These are phyloP conservation scores for Bubalus kerabau DNA, from an alignment of 2,113 vertebrate genomes.

Conservation along the genomic window DNA sequence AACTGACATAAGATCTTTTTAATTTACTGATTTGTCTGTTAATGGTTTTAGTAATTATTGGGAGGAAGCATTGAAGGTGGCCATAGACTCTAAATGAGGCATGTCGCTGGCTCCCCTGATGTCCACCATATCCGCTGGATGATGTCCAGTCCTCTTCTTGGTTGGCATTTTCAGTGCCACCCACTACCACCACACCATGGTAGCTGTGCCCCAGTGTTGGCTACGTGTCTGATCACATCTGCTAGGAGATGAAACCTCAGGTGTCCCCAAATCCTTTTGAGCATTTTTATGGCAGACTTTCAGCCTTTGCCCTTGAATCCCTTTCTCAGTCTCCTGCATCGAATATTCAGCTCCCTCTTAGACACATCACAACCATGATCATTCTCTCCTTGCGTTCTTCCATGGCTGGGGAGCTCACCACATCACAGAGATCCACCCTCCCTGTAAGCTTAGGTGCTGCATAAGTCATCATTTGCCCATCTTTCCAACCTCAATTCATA, in stretches of 20 bases:
- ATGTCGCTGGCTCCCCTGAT: neutral
- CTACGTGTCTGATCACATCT: too few species aligned
- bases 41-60: constrained; percentile 37
- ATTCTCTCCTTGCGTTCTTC: neutral
- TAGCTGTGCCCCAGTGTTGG: accelerated
- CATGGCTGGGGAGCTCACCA: accelerated
- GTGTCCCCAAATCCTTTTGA: neutral
- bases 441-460: neutral
- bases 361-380: accelerated
- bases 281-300: neutral
- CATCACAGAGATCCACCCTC: accelerated
- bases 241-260: neutral
- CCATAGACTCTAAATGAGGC: constrained; percentile 56
- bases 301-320: neutral
- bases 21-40: neutral
- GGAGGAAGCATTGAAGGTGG: constrained; percentile 33
- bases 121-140: accelerated
- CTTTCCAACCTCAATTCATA: neutral
- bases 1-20: constrained; percentile 28
- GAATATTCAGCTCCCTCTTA: neutral
- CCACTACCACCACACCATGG: accelerated
- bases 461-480: accelerated
- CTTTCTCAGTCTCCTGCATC: neutral
- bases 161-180: accelerated
- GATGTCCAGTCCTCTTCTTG: accelerated